These are phyloP conservation scores for Polyploca ridens DNA, from an alignment of 2,888 invertebrate genomes.

Conservation along the genomic window DNA sequence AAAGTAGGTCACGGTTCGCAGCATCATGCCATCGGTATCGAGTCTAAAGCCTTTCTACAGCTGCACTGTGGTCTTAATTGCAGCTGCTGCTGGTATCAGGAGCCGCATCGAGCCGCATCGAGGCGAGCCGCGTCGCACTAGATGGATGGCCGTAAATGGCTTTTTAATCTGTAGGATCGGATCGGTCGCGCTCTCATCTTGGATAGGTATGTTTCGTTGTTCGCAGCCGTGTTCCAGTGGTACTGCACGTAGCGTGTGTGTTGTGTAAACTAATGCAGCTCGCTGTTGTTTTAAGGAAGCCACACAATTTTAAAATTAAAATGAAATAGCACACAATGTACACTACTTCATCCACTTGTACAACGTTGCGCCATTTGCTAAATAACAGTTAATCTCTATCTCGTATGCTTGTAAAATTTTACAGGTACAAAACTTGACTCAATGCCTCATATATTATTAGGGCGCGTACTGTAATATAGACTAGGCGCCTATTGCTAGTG, in stretches of 20 bases:
- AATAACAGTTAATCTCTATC: no score
- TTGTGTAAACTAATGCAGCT: neutral
- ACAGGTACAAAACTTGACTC: neutral
- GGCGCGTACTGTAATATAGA: neutral
- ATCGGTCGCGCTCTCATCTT: constrained; percentile 15
- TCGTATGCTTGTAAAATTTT: no score
- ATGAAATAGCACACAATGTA: neutral
- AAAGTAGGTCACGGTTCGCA: constrained; percentile 6
- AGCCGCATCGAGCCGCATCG: neutral
- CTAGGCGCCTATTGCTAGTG: neutral
- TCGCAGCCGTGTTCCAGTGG: neutral
- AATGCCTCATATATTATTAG: neutral
- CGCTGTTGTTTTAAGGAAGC: neutral
- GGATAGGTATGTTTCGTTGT: neutral
- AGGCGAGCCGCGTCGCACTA: constrained; percentile 14
- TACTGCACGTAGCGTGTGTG: neutral
- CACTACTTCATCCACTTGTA: neutral
- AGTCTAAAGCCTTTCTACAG: constrained; percentile 3
- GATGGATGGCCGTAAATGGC: constrained; percentile 38
- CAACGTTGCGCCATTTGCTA: neutral
- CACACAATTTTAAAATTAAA: neutral
- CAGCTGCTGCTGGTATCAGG: constrained; percentile 14
- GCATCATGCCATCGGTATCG: constrained; percentile 1
- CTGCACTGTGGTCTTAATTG: constrained; percentile 18
- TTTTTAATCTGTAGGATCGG: constrained; percentile 36